phyloP scores from a whole-genome alignment of 2,797 vertebrate species.

The Poliocrania exsul region DNA sequence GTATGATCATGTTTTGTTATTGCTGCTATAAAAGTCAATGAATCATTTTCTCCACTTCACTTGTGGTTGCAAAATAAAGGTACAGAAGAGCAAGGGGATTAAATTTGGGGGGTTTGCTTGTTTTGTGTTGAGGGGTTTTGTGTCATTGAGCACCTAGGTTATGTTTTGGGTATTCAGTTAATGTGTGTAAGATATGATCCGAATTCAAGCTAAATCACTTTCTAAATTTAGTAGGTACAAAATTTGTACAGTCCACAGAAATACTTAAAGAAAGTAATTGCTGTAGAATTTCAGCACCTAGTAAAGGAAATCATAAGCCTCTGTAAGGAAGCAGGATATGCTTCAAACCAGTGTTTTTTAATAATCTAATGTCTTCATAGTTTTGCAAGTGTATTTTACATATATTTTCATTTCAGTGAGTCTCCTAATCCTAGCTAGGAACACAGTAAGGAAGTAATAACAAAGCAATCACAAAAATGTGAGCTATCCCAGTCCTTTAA shows the following conservation, averaged over 20 bases:
- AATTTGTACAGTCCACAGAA: neutral
- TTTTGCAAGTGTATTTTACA: neutral
- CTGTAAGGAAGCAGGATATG: neutral
- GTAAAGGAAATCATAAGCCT: neutral
- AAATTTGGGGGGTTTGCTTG: rapidly evolving
- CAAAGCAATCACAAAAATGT: neutral
- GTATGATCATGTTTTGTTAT: neutral
- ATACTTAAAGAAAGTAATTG: neutral
- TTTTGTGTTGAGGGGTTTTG: neutral
- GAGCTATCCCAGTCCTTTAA: neutral
- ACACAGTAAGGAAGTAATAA: neutral
- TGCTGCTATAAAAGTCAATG: neutral
- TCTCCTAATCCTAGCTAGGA: neutral
- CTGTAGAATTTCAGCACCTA: neutral
- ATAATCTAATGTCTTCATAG: neutral
- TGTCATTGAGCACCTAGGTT: neutral
- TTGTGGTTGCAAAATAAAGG: neutral
- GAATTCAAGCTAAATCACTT: neutral
- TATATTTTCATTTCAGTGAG: neutral
- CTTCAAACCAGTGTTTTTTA: neutral
- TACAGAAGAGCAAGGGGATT: neutral
- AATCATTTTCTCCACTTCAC: neutral
- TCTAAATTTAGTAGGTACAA: neutral
- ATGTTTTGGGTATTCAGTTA: neutral
- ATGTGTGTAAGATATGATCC: neutral